These are phyloP conservation scores for Ophioninae sp. DNA, from an alignment of 2,888 invertebrate species.

Conservation along the genomic window DNA sequence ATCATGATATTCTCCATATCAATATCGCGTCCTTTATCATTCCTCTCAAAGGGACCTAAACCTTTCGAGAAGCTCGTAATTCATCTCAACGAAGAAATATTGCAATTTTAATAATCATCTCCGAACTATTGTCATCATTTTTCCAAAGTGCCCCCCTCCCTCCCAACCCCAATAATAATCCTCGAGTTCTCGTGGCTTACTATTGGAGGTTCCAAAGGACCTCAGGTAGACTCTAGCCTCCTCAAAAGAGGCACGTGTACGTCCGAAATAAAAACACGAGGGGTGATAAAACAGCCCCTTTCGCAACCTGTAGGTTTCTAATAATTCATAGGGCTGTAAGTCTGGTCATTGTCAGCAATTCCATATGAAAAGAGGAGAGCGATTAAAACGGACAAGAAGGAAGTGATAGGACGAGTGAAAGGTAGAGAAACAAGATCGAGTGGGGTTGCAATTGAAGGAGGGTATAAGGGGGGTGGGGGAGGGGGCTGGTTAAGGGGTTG, in stretches of 20 bases:
- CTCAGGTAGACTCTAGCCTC: constrained; percentile 59
- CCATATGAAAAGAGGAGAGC: constrained; percentile 30
- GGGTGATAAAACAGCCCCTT: not conserved
- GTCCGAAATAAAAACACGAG: constrained; percentile 72
- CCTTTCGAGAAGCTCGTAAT: not conserved
- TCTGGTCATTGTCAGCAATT: constrained; percentile 32
- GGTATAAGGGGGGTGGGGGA: not conserved
- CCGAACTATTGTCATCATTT: not conserved
- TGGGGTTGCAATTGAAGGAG: constrained; percentile 52
- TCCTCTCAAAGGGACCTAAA: not conserved
- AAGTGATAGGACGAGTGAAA: constrained; percentile 37
- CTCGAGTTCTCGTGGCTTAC: not conserved
- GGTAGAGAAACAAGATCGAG: constrained; percentile 52
- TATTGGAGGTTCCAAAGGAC: constrained; percentile 8
- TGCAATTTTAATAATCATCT: not conserved
- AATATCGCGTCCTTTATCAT: constrained; percentile 21
- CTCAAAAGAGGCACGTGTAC: constrained; percentile 68
- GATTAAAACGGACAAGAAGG: constrained; percentile 35
- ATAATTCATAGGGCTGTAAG: constrained; percentile 22
- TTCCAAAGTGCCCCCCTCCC: not conserved
- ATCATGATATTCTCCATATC: constrained; percentile 14
- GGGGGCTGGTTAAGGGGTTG: too few species aligned
- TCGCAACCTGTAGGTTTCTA: not conserved
- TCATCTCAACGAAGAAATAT: not conserved
- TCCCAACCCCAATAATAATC: too few species aligned